phyloP scores from a whole-genome alignment of 2,113 vertebrate species.

The Ancistrus triradiatus region DNA sequence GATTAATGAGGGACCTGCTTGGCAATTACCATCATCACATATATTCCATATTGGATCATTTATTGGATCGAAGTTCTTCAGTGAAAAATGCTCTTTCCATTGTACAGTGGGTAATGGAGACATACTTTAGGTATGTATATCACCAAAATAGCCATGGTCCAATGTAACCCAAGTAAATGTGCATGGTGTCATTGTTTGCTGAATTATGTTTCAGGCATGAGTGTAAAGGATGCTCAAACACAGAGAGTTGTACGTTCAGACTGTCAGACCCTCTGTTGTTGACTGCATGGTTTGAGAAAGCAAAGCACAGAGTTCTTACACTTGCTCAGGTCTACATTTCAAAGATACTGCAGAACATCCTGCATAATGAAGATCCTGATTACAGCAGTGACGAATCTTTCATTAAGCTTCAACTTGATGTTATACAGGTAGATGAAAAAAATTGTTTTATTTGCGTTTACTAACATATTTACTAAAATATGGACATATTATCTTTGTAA shows the following conservation, averaged over 20 bases:
- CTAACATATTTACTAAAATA: background rate
- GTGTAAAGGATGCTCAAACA: background rate
- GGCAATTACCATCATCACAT: conserved; percentile 34
- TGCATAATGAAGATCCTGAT: background rate
- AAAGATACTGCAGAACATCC: conserved; percentile 21
- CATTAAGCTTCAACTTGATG: conserved; percentile 51
- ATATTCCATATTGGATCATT: conserved; percentile 19
- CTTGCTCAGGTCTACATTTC: conserved; percentile 29
- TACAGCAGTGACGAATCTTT: conserved; percentile 38
- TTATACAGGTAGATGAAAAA: conserved; percentile 49
- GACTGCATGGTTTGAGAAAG: conserved; percentile 29
- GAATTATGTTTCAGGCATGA: conserved; percentile 43
- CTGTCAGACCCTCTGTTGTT: conserved; percentile 30
- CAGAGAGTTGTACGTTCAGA: conserved; percentile 14
- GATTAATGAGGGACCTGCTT: conserved; percentile 6
- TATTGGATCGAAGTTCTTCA: conserved; percentile 39
- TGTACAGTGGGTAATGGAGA: conserved; percentile 39
- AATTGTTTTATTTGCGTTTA: too few relatives aligned
- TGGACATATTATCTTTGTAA: background rate
- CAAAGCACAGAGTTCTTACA: conserved; percentile 38
- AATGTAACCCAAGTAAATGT: background rate
- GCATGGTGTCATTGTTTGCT: background rate
- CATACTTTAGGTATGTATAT: conserved; percentile 51
- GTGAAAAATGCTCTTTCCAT: conserved; percentile 19
- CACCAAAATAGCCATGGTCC: background rate